phyloP scores from a whole-genome alignment of 1,140 invertebrate species.

The Neodiprion fabricii region DNA sequence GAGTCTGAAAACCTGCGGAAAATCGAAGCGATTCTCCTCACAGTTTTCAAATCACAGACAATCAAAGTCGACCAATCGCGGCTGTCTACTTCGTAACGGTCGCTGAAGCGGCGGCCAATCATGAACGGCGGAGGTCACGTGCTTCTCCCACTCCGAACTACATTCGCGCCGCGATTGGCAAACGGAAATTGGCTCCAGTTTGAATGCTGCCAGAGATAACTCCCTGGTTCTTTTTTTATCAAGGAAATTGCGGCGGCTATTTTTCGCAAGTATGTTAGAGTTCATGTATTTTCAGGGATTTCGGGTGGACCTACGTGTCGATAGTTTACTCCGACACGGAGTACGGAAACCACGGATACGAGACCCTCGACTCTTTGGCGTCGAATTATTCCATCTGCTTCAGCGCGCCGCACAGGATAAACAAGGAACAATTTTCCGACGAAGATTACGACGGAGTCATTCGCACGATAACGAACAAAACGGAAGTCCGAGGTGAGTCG shows the following conservation, averaged over 20 bases:
- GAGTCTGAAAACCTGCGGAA: too few relatives aligned
- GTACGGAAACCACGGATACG: constrained; percentile 64
- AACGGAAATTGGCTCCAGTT: too few relatives aligned
- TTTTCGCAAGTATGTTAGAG: too few relatives aligned
- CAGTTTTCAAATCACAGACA: too few relatives aligned
- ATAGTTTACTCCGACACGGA: constrained; percentile 68
- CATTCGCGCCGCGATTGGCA: too few relatives aligned
- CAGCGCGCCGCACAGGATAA: constrained; percentile 53
- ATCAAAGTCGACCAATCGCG: background rate
- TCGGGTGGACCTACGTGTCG: constrained; percentile 66
- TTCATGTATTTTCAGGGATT: constrained; percentile 49
- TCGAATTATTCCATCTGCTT: constrained; percentile 64
- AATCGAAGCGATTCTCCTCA: too few relatives aligned
- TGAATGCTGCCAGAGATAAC: too few relatives aligned
- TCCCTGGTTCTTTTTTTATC: too few relatives aligned
- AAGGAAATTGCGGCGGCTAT: too few relatives aligned
- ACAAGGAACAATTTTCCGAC: constrained; percentile 54
- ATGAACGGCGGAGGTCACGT: too few relatives aligned
- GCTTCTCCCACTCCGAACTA: too few relatives aligned
- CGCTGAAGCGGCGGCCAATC: background rate
- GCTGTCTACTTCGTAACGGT: background rate
- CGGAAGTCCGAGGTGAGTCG: constrained; percentile 45
- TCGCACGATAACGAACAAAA: constrained; percentile 45
- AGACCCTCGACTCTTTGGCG: constrained; percentile 60
- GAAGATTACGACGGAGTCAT: constrained; percentile 62